A percentile compares a stretch with the other conserved stretches of the same genome.
Evolutionary conservation across 1,140 invertebrate genomes (phyloP).

Genomic region (Drosophila pseudoananassae): DNA sequence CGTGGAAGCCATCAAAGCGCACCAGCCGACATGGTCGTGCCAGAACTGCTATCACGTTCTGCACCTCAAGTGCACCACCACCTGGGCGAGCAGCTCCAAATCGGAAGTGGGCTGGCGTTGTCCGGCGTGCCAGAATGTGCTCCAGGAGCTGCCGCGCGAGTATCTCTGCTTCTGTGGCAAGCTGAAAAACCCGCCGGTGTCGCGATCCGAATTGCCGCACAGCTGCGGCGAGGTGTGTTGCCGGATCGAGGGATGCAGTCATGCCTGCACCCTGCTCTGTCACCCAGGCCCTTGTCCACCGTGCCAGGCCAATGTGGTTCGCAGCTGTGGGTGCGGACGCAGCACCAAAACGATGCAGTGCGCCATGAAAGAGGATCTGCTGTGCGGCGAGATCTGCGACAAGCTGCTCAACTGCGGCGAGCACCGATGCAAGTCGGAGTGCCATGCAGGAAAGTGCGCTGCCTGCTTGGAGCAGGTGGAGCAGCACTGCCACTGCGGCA

Average conservation of each 20-base stretch:
- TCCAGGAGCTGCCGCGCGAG: conserved; percentile 87
- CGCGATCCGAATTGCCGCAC: conserved; percentile 91
- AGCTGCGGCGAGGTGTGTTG: conserved; percentile 95
- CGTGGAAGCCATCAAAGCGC: conserved; percentile 92
- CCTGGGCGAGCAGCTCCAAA: conserved; percentile 94
- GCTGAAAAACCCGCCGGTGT: conserved; percentile 88
- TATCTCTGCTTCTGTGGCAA: conserved; percentile 95
- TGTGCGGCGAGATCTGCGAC: conserved; percentile 90
- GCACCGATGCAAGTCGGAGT: conserved; percentile 90
- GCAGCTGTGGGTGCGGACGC: conserved; percentile 90
- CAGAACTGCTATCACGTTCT: conserved; percentile 95
- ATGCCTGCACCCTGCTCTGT: conserved; percentile 94
- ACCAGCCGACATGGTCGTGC: conserved; percentile 95
- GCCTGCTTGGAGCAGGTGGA: conserved; percentile 87
- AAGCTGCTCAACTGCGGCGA: conserved; percentile 89
- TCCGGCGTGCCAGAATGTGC: conserved; percentile 94
- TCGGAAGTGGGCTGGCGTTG: conserved; percentile 94
- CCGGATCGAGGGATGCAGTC: conserved; percentile 89
- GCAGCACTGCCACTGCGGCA: conserved; percentile 84
- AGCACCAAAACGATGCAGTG: conserved; percentile 89
- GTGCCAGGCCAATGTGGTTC: conserved; percentile 88
- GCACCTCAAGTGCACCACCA: conserved; percentile 94
- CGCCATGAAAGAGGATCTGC: conserved; percentile 87
- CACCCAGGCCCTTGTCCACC: conserved; percentile 96
- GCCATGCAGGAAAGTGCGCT: conserved; percentile 91